Evolutionary conservation across 2,797 vertebrate species (phyloP), one percentile per base, ranked within the genome.

Genomic region (Chiroxiphia lanceolata): DNA sequence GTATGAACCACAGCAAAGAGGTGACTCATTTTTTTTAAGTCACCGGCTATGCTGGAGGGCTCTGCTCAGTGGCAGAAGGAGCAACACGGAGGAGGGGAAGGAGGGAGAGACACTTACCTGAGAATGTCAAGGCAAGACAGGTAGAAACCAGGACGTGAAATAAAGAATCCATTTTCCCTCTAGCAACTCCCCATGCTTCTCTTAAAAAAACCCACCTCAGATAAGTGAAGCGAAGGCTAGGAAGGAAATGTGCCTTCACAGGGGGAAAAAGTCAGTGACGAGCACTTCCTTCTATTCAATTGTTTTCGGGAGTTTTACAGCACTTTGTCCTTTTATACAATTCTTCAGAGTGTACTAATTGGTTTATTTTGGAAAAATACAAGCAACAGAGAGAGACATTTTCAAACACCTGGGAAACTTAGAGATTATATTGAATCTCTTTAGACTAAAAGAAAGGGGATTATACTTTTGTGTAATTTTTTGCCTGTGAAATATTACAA

Each of bases 221-320:
- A 98, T 98, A 98, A 98, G 98, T 97, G 97, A 98, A 98, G 98
- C 97, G 93, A 97, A 97, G 96, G 95, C 96, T 97, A 98, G 98
- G 97, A 98, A 98, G 98, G 99, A 99, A 99, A 98, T 97, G 98
- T 97, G 98, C 98, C 97, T 98, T 98, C 97, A 97, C 93, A 97
- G 98, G 98, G 98, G 98, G 98, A 98, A 97, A 97, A 98, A 98
- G 98, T 97, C 98, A 97, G 97, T 98, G 98, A 98, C 98, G 98
- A 98, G 97, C 97, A 97, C 97, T 99, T 99, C 99, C 99, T 99
- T 98, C 99, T 98, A 98, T 99, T 99, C 98, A 98, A 98, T 98
- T 98, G 98, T 98, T 98, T 98, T 94, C 96, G 97, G 97, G 96
- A 98, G 96, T 97, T 98, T 98, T 97, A 98, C 94, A 97, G 96